Percentiles rank a stretch among this genome's conserved stretches.
phyloP scores from a whole-genome alignment of 1,140 invertebrate species.

The Varroa destructor region DNA sequence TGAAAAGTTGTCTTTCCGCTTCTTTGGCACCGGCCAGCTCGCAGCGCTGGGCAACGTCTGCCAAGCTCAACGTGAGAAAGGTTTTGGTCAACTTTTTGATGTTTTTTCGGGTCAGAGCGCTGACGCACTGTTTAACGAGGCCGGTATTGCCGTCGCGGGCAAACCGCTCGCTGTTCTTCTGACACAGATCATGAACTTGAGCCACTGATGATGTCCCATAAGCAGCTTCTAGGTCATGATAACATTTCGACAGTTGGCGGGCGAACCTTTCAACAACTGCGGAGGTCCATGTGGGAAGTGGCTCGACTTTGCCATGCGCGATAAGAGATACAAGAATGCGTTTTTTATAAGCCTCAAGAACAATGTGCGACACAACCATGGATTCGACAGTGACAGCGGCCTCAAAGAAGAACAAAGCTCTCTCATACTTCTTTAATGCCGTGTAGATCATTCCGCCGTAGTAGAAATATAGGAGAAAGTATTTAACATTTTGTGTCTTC shows the following conservation, averaged over 20 bases:
- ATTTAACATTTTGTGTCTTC: slow-evolving; percentile 68
- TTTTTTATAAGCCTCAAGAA: slow-evolving; percentile 93
- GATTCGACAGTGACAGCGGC: slow-evolving; percentile 82
- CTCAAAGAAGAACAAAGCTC: slow-evolving; percentile 87
- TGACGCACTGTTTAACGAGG: slow-evolving; percentile 57
- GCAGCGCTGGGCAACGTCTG: slow-evolving; percentile 81
- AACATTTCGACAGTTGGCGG: slow-evolving; percentile 67
- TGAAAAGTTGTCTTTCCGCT: slow-evolving; percentile 83
- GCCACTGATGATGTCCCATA: slow-evolving; percentile 61
- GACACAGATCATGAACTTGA: slow-evolving; percentile 51
- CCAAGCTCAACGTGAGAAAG: slow-evolving; percentile 81
- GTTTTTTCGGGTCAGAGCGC: slow-evolving; percentile 83
- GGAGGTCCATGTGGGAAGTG: slow-evolving; percentile 77
- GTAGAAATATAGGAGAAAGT: slow-evolving; percentile 86
- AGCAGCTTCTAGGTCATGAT: slow-evolving; percentile 71
- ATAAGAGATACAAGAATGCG: slow-evolving; percentile 82
- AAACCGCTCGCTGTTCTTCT: slow-evolving; percentile 65
- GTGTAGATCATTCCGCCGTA: slow-evolving; percentile 95
- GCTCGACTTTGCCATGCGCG: slow-evolving; percentile 66
- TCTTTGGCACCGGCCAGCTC: slow-evolving; percentile 64
- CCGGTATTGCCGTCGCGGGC: slow-evolving; percentile 54
- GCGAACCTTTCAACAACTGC: slow-evolving; percentile 75
- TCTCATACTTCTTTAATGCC: slow-evolving; percentile 75
- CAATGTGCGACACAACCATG: slow-evolving; percentile 83
- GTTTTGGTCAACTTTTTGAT: slow-evolving; percentile 93